Evolutionary conservation across 1,140 invertebrate genomes (phyloP).

Genomic region (Dufourea novaeangliae): DNA sequence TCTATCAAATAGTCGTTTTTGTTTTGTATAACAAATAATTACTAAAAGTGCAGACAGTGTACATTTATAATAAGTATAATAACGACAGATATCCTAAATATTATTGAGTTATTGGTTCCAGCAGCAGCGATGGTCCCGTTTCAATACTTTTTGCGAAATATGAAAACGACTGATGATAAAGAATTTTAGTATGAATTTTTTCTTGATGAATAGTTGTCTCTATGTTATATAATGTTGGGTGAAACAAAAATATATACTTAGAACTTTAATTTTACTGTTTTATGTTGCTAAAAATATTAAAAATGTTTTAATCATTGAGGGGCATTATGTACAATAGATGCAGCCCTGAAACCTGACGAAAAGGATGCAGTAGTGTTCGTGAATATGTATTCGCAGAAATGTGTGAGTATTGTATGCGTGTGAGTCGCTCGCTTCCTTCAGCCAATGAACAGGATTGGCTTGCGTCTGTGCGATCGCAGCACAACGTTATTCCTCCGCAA

Average conservation of each 20-base stretch:
- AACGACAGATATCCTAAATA: neutral
- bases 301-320: neutral
- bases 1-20: neutral
- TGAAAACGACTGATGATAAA: neutral
- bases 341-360: conserved; percentile 50
- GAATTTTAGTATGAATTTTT: neutral
- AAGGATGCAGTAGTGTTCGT: conserved; percentile 37
- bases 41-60: neutral
- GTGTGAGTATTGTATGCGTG: conserved; percentile 36
- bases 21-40: neutral
- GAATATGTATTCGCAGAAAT: conserved; percentile 51
- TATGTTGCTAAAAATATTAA: neutral
- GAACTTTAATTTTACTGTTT: neutral
- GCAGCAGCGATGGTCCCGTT: neutral
- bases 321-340: conserved; percentile 7
- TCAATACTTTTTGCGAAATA: neutral
- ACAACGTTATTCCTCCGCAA: conserved; percentile 61
- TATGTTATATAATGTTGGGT: no score
- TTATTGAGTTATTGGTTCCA: neutral
- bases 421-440: conserved; percentile 60
- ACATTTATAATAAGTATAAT: neutral
- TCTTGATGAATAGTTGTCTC: neutral
- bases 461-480: conserved; percentile 53
- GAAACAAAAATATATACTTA: no score
- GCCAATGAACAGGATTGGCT: conserved; percentile 62